Conservation (phyloP, 2,888 invertebrate genomes). For the Helicoverpa assulta region DNA sequence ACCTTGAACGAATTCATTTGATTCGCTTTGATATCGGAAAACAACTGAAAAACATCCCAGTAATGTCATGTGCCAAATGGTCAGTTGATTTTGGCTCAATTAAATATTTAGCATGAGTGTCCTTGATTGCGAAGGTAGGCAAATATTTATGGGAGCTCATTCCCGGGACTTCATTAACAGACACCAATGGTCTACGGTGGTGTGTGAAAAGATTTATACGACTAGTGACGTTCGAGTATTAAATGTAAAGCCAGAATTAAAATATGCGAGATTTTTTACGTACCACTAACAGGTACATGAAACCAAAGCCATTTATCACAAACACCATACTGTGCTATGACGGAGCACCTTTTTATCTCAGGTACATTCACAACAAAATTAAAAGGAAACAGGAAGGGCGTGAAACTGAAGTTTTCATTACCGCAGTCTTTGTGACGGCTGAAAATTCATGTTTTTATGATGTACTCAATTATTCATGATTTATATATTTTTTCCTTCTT, state of each 20-base stretch:
- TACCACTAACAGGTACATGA: too few species aligned
- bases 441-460: constrained; percentile 41
- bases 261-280: too few species aligned
- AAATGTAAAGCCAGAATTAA: too few species aligned
- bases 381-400: constrained; percentile 12
- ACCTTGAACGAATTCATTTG: constrained; percentile 39
- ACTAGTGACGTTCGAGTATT: background rate
- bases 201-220: background rate
- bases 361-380: background rate
- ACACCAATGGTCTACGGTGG: background rate
- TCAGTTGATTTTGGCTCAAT: constrained; percentile 45
- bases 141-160: constrained; percentile 31
- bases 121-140: constrained; percentile 13
- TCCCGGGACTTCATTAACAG: background rate
- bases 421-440: constrained; percentile 27
- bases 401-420: constrained; percentile 16
- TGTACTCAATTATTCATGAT: constrained; percentile 9
- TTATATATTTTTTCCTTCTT: background rate
- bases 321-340: too few species aligned
- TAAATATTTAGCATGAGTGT: constrained; percentile 21
- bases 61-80: constrained; percentile 35
- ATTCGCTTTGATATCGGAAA: constrained; percentile 53
- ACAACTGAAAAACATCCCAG: constrained; percentile 21
- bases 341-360: background rate
- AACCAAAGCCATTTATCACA: too few species aligned